phyloP scores from a whole-genome alignment of 2,797 vertebrate genomes.

The Distichodus sexfasciatus region DNA sequence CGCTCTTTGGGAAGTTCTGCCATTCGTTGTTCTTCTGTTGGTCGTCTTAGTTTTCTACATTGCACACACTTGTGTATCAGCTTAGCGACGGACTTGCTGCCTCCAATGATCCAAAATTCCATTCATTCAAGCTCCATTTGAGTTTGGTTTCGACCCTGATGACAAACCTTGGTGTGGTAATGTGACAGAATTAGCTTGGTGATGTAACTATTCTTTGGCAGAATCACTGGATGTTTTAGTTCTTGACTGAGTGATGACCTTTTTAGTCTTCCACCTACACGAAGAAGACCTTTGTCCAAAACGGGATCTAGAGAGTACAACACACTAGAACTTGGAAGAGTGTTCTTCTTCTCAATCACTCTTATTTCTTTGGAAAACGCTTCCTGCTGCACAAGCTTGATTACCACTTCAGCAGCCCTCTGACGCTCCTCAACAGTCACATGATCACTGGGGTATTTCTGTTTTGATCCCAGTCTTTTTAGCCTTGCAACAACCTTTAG shows the following conservation, averaged over 20 bases:
- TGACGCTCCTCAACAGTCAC: conserved; percentile 21
- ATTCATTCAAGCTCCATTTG: not conserved
- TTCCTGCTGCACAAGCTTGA: conserved; percentile 35
- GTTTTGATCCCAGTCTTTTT: conserved; percentile 24
- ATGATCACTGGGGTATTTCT: not conserved
- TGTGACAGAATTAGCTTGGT: not conserved
- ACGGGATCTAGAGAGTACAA: conserved; percentile 21
- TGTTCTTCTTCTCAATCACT: not conserved
- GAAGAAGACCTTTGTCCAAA: not conserved
- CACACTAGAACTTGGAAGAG: conserved; percentile 13
- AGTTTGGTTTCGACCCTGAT: not conserved
- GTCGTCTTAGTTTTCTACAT: not conserved
- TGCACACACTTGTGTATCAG: not conserved
- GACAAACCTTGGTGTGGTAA: not conserved
- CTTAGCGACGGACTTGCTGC: not conserved
- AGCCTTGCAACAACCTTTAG: conserved; percentile 42
- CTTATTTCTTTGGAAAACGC: conserved; percentile 28
- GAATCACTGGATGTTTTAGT: not conserved
- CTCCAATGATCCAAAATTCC: not conserved
- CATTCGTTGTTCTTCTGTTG: not conserved
- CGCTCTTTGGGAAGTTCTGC: conserved; percentile 19
- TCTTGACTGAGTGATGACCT: not conserved
- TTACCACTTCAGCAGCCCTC: conserved; percentile 14
- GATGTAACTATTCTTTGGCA: not conserved
- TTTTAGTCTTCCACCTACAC: conserved; percentile 5